phyloP scores from a whole-genome alignment of 2,888 invertebrate genomes.

The Eristalinus aeneus region DNA sequence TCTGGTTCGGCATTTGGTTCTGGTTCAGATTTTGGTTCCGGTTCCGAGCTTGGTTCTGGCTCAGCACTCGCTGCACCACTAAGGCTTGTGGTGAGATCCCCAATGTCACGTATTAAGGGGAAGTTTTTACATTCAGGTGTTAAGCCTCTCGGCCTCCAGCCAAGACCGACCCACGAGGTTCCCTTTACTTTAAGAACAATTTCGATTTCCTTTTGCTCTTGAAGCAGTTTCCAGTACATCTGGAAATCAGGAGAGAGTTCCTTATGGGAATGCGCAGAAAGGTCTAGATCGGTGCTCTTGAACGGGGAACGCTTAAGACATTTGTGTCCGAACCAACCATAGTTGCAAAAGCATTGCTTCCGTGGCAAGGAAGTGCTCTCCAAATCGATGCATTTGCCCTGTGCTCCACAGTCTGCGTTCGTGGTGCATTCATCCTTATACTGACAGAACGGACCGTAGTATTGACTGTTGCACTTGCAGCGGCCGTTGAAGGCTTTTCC shows the following conservation, averaged over 20 bases:
- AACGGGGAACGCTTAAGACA: constrained; percentile 91
- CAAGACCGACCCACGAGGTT: constrained; percentile 91
- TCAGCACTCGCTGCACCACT: constrained; percentile 76
- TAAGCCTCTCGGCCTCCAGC: constrained; percentile 92
- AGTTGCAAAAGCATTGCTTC: constrained; percentile 93
- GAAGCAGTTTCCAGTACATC: constrained; percentile 92
- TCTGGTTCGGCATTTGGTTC: constrained; percentile 74
- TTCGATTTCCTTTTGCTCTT: constrained; percentile 92
- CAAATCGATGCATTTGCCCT: constrained; percentile 92
- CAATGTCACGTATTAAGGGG: constrained; percentile 84
- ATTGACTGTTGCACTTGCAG: constrained; percentile 91
- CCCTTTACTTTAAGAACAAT: constrained; percentile 93
- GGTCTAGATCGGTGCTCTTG: constrained; percentile 87
- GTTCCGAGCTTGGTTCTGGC: constrained; percentile 78
- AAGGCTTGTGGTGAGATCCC: constrained; percentile 74
- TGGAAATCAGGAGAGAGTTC: constrained; percentile 88
- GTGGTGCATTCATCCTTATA: constrained; percentile 93
- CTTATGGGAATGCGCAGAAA: constrained; percentile 86
- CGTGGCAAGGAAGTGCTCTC: constrained; percentile 90
- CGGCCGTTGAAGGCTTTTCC: constrained; percentile 90
- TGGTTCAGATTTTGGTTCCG: constrained; percentile 80
- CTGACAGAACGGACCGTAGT: constrained; percentile 92
- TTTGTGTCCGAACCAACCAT: constrained; percentile 92
- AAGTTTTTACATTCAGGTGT: constrained; percentile 91
- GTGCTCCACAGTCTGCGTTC: constrained; percentile 91